A percentile compares a stretch with the other conserved stretches of the same genome.
phyloP scores from a whole-genome alignment of 2,797 vertebrate species.

The Pangasius mekongensis region DNA sequence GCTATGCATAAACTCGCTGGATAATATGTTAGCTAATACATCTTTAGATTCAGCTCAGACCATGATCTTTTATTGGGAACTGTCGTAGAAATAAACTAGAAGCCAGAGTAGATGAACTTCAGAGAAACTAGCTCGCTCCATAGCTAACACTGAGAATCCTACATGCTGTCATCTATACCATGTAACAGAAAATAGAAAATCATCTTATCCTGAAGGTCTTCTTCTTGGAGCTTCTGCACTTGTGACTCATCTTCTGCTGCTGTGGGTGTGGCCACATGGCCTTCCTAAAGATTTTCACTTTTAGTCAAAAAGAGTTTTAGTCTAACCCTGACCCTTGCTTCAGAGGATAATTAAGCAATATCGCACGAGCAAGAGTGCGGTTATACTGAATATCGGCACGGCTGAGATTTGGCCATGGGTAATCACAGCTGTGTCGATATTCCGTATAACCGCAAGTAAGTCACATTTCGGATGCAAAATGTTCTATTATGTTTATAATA shows the following conservation, averaged over 20 bases:
- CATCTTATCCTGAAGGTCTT: not conserved
- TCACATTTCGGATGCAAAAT: no score
- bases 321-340: not conserved
- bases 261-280: no score
- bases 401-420: not conserved
- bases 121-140: not conserved
- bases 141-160: not conserved
- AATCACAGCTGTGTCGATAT: no score
- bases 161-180: not conserved
- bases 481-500: no score
- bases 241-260: no score
- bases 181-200: not conserved
- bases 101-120: not conserved
- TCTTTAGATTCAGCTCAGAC: not conserved
- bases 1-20: not conserved
- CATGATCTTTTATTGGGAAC: not conserved
- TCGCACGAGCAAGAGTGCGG: not conserved
- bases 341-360: not conserved
- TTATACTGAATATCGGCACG: not conserved
- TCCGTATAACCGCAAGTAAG: no score
- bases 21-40: not conserved
- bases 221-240: no score
- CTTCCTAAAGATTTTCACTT: no score
- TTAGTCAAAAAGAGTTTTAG: not conserved
- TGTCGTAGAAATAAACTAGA: not conserved